A percentile compares a stretch with the other conserved stretches of the same genome.
These are phyloP conservation scores for Podilymbus podiceps DNA, from an alignment of 2,113 vertebrate genomes.

Conservation along the genomic window DNA sequence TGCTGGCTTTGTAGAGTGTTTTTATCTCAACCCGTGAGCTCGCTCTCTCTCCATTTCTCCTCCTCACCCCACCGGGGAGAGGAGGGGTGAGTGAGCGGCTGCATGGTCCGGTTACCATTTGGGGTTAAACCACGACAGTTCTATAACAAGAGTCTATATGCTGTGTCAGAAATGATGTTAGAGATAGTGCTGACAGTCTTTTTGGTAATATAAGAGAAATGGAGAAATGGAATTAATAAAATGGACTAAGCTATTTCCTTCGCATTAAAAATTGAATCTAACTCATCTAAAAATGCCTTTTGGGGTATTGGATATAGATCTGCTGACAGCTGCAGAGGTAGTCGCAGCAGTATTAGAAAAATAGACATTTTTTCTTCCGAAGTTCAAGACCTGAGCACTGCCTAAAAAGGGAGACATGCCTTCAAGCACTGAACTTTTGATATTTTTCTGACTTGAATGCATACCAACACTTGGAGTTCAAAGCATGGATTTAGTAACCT, in stretches of 20 bases:
- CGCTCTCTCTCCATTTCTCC: no score
- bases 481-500: conserved; percentile 15
- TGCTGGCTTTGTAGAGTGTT: no score
- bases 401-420: conserved; percentile 35
- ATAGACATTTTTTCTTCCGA: neutral
- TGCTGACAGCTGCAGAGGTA: neutral
- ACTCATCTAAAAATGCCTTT: conserved; percentile 5
- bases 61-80: no score
- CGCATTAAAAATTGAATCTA: neutral
- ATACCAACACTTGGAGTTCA: conserved; percentile 46
- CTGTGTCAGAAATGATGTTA: neutral
- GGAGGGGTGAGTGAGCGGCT: no score
- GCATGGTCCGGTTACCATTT: no score
- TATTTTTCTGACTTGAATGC: conserved; percentile 44
- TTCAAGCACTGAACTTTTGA: conserved; percentile 9
- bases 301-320: neutral
- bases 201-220: neutral
- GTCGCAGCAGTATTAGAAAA: neutral
- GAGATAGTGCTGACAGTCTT: neutral
- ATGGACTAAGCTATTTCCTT: neutral
- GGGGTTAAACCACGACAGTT: no score
- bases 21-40: no score
- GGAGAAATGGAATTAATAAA: neutral
- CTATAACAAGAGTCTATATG: neutral
- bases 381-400: conserved; percentile 43